Evolutionary conservation across 2,888 invertebrate genomes (phyloP).

Genomic region (Eurois occulta): DNA sequence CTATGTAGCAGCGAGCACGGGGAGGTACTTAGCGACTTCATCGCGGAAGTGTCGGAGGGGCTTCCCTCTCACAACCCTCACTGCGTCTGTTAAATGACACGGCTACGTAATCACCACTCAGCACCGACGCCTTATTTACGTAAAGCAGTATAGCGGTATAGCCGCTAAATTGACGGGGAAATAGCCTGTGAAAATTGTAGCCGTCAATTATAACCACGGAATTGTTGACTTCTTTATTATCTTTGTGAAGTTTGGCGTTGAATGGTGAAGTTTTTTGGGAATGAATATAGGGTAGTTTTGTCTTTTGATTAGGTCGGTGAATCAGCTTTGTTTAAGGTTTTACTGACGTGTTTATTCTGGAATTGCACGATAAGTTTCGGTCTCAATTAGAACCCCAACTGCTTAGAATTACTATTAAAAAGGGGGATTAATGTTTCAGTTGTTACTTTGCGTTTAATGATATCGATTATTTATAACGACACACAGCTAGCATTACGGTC

Average conservation of each 20-base stretch:
- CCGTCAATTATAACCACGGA: constrained; percentile 31
- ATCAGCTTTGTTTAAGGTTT: background rate
- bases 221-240: constrained; percentile 24
- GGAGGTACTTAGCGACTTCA: constrained; percentile 73
- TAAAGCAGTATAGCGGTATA: constrained; percentile 39
- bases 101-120: constrained; percentile 67
- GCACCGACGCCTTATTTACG: constrained; percentile 59
- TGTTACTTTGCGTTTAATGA: background rate
- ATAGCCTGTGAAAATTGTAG: constrained; percentile 58
- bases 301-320: constrained; percentile 17
- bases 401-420: background rate
- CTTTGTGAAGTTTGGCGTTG: constrained; percentile 1
- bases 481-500: background rate
- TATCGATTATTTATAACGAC: constrained; percentile 18
- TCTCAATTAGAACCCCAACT: background rate
- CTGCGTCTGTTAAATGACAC: constrained; percentile 65
- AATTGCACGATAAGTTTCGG: constrained; percentile 1
- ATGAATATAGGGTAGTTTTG: background rate
- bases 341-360: background rate
- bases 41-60: constrained; percentile 79
- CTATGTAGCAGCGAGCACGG: constrained; percentile 45
- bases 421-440: background rate
- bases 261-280: background rate
- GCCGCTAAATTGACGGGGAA: constrained; percentile 52
- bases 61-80: constrained; percentile 80